Evolutionary conservation across 1,140 invertebrate genomes (phyloP).

Genomic region (Drosophila sp.): DNA sequence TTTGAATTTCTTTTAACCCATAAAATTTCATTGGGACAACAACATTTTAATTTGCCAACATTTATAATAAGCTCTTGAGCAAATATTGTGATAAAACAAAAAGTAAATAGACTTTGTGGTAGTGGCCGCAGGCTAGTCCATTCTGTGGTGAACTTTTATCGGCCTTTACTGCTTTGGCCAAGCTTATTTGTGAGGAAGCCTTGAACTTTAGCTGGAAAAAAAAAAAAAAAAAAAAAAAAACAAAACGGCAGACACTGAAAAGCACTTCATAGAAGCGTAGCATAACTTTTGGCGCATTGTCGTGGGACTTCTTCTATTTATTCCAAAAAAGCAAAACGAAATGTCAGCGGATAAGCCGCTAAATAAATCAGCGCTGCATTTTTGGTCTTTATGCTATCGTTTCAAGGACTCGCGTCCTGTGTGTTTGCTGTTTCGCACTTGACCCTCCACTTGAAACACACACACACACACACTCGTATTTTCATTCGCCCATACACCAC

Average conservation of each 20-base stretch:
- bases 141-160: slow-evolving; percentile 34
- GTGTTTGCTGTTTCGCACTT: slow-evolving; percentile 6
- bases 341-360: slow-evolving; percentile 41
- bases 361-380: slow-evolving; percentile 42
- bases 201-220: slow-evolving; percentile 58
- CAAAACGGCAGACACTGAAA: slow-evolving; percentile 17
- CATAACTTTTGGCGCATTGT: slow-evolving; percentile 36
- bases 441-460: slow-evolving; percentile 23
- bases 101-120: slow-evolving; percentile 30
- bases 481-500: slow-evolving; percentile 11
- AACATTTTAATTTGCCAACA: slow-evolving; percentile 45
- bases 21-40: not conserved
- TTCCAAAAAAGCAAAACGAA: slow-evolving; percentile 24
- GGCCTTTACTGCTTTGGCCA: slow-evolving; percentile 14
- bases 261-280: slow-evolving; percentile 34
- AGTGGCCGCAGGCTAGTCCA: slow-evolving; percentile 18
- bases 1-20: not conserved
- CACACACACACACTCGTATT: slow-evolving; percentile 16
- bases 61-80: slow-evolving; percentile 35
- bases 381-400: slow-evolving; percentile 35
- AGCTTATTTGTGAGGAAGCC: slow-evolving; percentile 51
- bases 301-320: slow-evolving; percentile 52
- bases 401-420: slow-evolving; percentile 49
- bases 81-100: slow-evolving; percentile 57
- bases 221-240: not conserved